Percentiles rank a stretch among this genome's conserved stretches.
phyloP scores from a whole-genome alignment of 2,797 vertebrate genomes.

The Hippoglossus hippoglossus region DNA sequence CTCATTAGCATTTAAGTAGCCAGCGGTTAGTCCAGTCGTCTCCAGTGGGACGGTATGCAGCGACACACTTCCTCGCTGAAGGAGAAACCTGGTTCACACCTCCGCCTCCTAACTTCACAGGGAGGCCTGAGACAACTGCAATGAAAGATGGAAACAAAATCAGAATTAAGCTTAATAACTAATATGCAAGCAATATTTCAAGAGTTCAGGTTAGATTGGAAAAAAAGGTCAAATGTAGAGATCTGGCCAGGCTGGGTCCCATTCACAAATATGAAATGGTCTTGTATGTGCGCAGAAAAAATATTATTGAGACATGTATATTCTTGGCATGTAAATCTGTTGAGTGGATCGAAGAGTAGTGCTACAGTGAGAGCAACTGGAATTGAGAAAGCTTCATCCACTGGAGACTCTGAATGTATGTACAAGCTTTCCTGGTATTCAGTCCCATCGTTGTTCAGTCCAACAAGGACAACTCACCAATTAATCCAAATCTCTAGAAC shows the following conservation, averaged over 20 bases:
- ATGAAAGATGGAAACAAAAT: background rate
- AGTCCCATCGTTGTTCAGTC: no score
- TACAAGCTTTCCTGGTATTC: background rate
- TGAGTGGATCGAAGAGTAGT: background rate
- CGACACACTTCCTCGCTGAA: constrained; percentile 96
- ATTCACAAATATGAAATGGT: background rate
- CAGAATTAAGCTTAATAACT: no score
- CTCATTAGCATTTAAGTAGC: background rate
- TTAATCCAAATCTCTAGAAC: background rate
- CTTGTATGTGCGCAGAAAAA: no score
- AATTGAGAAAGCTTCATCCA: background rate
- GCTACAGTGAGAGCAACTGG: background rate
- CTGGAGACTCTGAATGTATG: background rate
- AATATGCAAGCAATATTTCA: background rate
- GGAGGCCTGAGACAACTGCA: constrained; percentile 92
- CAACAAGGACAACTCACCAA: no score
- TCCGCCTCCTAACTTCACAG: constrained; percentile 86
- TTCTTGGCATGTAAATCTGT: no score
- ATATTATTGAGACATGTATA: no score
- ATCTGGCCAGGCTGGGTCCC: background rate
- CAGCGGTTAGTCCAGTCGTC: constrained; percentile 84
- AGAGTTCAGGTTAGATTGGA: background rate
- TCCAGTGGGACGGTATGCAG: constrained; percentile 95
- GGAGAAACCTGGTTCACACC: constrained; percentile 89
- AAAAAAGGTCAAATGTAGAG: background rate